Base-by-base conservation (phyloP, 1,140 invertebrate genomes). In the Cyclina sinensis region DNA sequence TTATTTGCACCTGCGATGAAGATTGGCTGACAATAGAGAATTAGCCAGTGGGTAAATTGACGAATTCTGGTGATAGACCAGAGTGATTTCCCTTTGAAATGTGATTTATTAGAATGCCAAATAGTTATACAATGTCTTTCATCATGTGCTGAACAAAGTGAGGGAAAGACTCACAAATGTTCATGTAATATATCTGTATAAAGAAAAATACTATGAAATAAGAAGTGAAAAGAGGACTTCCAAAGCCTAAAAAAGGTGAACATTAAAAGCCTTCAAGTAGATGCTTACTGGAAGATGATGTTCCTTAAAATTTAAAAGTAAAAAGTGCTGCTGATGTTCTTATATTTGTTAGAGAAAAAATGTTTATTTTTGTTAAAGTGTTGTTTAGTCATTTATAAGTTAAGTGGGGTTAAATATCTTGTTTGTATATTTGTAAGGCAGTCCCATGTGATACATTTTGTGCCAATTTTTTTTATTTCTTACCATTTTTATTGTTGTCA, bases 51-150 rank as follows among this genome's bases (percentile, higher is more conserved):
- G 35, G 73, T 76, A 76, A 51, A 32, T 24, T 76, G 46, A 51
- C 18, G 18, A 18, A 51, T 9, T 9, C 54, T 48, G 30, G 54
- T 35, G 30, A 57, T 74, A 35, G 32, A 74, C 43, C 24, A 79
- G 37, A 76, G 46, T 54, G n/a, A 27, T 79, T 51, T 16, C 27
- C 46, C 46, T 54, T 76, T 3, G 39, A 79, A 79, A 51, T 24
- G 32, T 51, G 65, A 70, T 70, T 35, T 37, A 70, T n/a, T 37
- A 16, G 4, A 78, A 78, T 78, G 74, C 74, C 74, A 78, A 78
- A 78, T 78, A 51, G n/a, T 27, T 57, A 78, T 78, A n/a, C 70
- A 78, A 16, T 78, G 74, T 78, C 74, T 78, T 78, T 78, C 74
- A 78, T 57, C 70, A 37, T 12, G 9, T 74, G 39, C 16, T 24